These are phyloP conservation scores for Tachina fera DNA, from an alignment of 2,888 invertebrate species.

Conservation along the genomic window DNA sequence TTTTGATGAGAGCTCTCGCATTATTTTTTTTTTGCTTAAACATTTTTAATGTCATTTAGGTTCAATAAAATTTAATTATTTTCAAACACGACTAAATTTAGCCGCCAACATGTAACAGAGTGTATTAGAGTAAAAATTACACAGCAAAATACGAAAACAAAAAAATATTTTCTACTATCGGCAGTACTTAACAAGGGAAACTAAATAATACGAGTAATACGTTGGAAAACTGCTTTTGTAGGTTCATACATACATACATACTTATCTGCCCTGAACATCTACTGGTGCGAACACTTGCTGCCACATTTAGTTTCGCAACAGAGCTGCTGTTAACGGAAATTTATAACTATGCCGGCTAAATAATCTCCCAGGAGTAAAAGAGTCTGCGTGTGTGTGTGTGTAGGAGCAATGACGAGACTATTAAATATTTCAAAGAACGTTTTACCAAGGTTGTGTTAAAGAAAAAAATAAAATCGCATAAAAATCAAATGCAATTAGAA, in stretches of 20 bases:
- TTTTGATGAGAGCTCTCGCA: neutral
- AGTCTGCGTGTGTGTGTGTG: neutral
- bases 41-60: slow-evolving; percentile 66
- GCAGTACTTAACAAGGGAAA: slow-evolving; percentile 38
- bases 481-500: slow-evolving; percentile 82
- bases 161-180: neutral
- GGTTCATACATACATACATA: neutral
- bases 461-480: slow-evolving; percentile 71
- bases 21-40: neutral
- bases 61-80: slow-evolving; percentile 72
- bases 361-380: slow-evolving; percentile 35
- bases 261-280: neutral
- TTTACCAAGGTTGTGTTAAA: slow-evolving; percentile 25
- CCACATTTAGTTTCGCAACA: slow-evolving; percentile 12
- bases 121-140: slow-evolving; percentile 32
- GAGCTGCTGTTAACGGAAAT: slow-evolving; percentile 63
- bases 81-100: slow-evolving; percentile 56
- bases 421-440: slow-evolving; percentile 13
- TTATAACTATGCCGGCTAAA: slow-evolving; percentile 64
- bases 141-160: neutral
- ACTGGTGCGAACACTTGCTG: slow-evolving; percentile 12
- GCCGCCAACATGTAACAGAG: slow-evolving; percentile 39
- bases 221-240: neutral
- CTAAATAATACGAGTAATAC: slow-evolving; percentile 1
- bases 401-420: slow-evolving; percentile 16